A percentile compares a stretch with the other conserved stretches of the same genome.
Conservation (phyloP, 2,888 invertebrate genomes). For the Galerucella pusilla region DNA sequence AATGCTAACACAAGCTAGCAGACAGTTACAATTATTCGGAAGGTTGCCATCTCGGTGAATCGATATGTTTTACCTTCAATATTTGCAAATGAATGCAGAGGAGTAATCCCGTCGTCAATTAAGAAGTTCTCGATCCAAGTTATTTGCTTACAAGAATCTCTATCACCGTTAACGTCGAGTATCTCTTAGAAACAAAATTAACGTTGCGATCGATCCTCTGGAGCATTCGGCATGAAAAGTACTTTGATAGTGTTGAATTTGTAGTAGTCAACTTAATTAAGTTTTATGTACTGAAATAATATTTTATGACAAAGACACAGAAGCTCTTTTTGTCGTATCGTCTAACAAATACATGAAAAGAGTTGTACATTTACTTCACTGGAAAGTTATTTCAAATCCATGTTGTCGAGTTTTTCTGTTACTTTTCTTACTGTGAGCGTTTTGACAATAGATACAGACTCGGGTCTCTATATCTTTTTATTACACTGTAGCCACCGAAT, state of each 20-base stretch:
- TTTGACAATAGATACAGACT: background rate
- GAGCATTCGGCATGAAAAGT: constrained; percentile 7
- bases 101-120: constrained; percentile 16
- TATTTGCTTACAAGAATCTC: constrained; percentile 17
- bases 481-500: background rate
- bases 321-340: too few species aligned
- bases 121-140: constrained; percentile 19
- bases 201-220: constrained; percentile 8
- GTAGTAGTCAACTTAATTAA: background rate
- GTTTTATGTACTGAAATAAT: background rate
- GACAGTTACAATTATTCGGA: background rate
- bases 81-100: constrained; percentile 13
- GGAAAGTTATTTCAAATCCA: background rate
- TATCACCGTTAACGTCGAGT: constrained; percentile 14
- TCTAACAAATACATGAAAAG: background rate
- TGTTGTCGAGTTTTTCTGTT: background rate
- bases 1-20: background rate
- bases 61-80: constrained; percentile 15
- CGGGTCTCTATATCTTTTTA: background rate
- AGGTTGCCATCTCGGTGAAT: constrained; percentile 1
- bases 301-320: background rate
- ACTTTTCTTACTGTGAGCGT: background rate
- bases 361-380: background rate
- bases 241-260: constrained; percentile 6
- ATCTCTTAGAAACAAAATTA: constrained; percentile 14